Conservation (phyloP, 2,113 vertebrate genomes). For the Pseudorasbora parva region DNA sequence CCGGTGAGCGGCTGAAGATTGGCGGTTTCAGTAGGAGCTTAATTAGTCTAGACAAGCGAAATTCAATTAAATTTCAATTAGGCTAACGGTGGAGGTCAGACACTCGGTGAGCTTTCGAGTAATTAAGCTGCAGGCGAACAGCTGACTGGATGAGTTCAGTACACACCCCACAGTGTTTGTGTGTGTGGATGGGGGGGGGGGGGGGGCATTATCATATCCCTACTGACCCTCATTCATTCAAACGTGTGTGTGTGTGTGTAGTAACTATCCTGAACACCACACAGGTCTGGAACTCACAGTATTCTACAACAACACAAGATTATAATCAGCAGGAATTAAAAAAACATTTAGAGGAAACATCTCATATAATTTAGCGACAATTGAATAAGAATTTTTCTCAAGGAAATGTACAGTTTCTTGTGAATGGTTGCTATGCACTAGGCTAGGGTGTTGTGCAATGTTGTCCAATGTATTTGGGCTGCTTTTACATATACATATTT, state of each 20-base stretch:
- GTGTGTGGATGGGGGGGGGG: slow-evolving; percentile 45
- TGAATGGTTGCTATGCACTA: too few relatives aligned
- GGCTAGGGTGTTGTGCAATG: too few relatives aligned
- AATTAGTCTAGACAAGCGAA: slow-evolving; percentile 81
- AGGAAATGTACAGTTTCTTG: not conserved
- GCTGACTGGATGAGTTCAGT: slow-evolving; percentile 65
- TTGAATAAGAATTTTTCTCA: not conserved
- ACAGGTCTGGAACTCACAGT: not conserved
- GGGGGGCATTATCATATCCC: slow-evolving; percentile 68
- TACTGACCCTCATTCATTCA: slow-evolving; percentile 73
- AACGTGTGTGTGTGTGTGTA: slow-evolving; percentile 46
- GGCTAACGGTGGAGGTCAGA: slow-evolving; percentile 76
- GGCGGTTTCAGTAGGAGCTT: slow-evolving; percentile 74
- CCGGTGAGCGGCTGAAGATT: slow-evolving; percentile 66
- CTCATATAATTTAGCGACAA: not conserved
- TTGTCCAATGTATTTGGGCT: too few relatives aligned
- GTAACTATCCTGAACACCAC: slow-evolving; percentile 27
- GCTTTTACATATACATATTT: too few relatives aligned
- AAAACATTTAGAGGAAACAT: not conserved
- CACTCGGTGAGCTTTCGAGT: slow-evolving; percentile 72
- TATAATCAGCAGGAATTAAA: not conserved
- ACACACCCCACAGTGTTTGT: slow-evolving; percentile 45
- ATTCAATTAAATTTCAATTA: slow-evolving; percentile 85
- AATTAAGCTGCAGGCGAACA: slow-evolving; percentile 76
- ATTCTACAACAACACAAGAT: not conserved